Evolutionary conservation across 1,140 invertebrate species (phyloP).

Genomic region (Tetragnatha versicolor): DNA sequence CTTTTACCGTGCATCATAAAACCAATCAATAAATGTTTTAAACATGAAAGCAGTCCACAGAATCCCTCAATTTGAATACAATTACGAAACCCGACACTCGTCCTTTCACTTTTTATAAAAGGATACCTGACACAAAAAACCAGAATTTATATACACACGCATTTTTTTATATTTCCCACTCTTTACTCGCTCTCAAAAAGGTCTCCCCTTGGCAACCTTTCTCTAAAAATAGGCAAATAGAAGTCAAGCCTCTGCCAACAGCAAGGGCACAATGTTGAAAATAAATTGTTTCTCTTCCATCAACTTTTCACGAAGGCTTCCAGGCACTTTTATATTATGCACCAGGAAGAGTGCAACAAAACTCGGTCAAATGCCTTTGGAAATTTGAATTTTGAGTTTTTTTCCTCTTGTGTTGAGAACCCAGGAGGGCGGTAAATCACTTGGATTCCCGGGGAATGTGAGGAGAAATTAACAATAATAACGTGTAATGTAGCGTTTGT

Average conservation of each 20-base stretch:
- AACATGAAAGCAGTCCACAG: neutral
- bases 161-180: no score
- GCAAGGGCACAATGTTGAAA: slow-evolving; percentile 1
- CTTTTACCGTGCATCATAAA: no score
- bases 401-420: neutral
- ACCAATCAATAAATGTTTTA: no score
- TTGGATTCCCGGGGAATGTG: neutral
- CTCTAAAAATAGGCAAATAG: no score
- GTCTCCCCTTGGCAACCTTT: no score
- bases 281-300: slow-evolving; percentile 18
- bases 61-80: slow-evolving; percentile 16
- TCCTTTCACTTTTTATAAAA: no score
- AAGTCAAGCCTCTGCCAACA: neutral
- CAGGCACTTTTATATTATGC: slow-evolving; percentile 8
- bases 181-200: no score
- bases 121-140: no score
- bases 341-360: neutral
- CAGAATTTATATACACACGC: no score
- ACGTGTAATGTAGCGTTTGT: slow-evolving; percentile 22
- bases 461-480: slow-evolving; percentile 26
- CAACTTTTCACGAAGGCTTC: neutral
- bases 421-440: neutral
- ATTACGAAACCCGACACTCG: slow-evolving; percentile 3
- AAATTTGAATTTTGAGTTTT: slow-evolving; percentile 27
- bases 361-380: slow-evolving; percentile 9